Evolutionary conservation across 2,797 vertebrate genomes (phyloP).

Genomic region (Anabacerthia variegaticeps): DNA sequence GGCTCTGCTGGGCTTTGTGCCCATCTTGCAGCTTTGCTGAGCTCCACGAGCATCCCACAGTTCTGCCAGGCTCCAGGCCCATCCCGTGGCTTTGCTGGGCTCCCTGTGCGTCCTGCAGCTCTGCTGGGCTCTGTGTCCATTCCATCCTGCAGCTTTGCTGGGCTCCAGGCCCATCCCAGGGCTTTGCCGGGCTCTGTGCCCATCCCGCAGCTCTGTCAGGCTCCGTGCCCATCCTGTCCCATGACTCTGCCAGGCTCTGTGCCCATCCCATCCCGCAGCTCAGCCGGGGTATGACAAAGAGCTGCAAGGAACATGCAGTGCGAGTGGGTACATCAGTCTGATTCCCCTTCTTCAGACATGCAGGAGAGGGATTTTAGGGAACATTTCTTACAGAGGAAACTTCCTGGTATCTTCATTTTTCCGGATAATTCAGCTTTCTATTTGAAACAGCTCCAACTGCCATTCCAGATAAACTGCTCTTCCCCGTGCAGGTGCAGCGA

Average conservation of each 20-base stretch:
- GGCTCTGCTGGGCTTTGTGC: rapidly evolving
- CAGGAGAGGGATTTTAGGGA: neutral
- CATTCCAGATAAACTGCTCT: neutral
- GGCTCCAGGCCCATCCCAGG: neutral
- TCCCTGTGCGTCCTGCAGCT: neutral
- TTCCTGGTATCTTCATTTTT: neutral
- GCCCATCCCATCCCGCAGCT: neutral
- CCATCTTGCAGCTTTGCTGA: rapidly evolving
- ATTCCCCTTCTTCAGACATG: rapidly evolving
- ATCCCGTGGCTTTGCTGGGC: neutral
- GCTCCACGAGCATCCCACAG: neutral
- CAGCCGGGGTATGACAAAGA: neutral
- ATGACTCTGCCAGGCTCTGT: neutral
- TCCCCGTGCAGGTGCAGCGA: neutral
- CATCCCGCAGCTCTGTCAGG: neutral
- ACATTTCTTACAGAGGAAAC: neutral
- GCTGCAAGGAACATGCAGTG: neutral
- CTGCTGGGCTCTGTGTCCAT: neutral
- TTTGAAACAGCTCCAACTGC: neutral
- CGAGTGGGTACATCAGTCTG: rapidly evolving
- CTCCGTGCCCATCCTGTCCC: neutral
- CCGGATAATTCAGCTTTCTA: neutral
- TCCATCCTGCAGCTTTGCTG: neutral
- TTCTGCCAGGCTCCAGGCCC: neutral
- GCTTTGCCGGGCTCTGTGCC: neutral